Evolutionary conservation across 2,113 vertebrate genomes (phyloP), one percentile per base, ranked within the genome.

Genomic region (Tichodroma muraria): DNA sequence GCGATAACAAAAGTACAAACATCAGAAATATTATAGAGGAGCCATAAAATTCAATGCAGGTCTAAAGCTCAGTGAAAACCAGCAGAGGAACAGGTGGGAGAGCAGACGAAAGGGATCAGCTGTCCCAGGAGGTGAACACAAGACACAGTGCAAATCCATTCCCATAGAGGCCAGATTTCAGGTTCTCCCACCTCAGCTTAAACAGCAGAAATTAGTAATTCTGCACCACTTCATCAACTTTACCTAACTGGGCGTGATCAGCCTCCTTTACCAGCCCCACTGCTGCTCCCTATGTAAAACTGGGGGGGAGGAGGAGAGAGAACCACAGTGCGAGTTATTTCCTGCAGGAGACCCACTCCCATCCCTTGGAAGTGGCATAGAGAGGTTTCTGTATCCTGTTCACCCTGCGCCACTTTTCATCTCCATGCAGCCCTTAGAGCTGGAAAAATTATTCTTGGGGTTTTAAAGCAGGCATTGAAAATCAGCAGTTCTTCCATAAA

Each of bases 401-500:
- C 38, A 14, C 44, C 30, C 40, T 23, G 25, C 69, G 33, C 28
- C 23, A 19, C 11, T 2, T 37, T 50, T 44, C 44, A 60, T 66
- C 79, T 37, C 33, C 37, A 3, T 6, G 24, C 47, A 89, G 57
- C 28, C 77, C 80, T 81, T 11, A 0, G 49, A 94, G 61, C 50
- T 35, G 44, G 68, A n/a, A 73, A 85, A 69, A 59, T 54, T 89
- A 73, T 93, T 87, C 81, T 79, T 57, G 50, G 30, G 80, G 50
- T 91, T 94, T 95, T 80, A 57, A 89, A 82, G 87, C 93, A 88
- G 79, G 91, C 93, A 93, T 70, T 82, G 87, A 85, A 94, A 97
- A 95, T 91, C 91, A 91, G 81, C 82, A 95, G 85, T 73, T 93
- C 89, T 95, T 94, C 96, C 93, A 96, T 95, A 94, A 94, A 95